Evolutionary conservation across 2,797 vertebrate genomes (phyloP).

Genomic region (Bucorvus abyssinicus): DNA sequence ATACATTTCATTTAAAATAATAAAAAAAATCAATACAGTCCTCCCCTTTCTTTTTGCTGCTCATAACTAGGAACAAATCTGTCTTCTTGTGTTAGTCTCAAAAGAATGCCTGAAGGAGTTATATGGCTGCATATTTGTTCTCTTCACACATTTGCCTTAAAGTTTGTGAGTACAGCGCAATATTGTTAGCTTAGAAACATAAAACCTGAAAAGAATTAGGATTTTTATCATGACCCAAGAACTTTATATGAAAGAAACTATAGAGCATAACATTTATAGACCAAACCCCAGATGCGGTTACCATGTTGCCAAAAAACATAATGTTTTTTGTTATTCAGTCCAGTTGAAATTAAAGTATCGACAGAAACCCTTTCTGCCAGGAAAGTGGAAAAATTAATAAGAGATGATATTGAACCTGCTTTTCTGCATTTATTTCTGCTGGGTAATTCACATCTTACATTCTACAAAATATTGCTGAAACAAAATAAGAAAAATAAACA

Average conservation of each 20-base stretch:
- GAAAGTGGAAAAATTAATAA: slow-evolving; percentile 20
- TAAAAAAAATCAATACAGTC: background rate
- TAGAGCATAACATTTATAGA: background rate
- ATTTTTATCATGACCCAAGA: background rate
- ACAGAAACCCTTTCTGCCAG: slow-evolving; percentile 10
- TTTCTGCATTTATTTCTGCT: background rate
- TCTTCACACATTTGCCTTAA: background rate
- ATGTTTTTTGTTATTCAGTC: background rate
- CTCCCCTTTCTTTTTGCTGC: background rate
- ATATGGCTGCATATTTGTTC: background rate
- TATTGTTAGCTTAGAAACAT: background rate
- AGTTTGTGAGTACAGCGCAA: background rate
- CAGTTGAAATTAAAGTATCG: slow-evolving; percentile 35
- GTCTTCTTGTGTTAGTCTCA: background rate
- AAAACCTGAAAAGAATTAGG: background rate
- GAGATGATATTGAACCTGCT: background rate
- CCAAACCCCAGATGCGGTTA: background rate
- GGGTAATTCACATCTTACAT: background rate
- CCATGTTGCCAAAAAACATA: background rate
- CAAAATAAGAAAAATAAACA: slow-evolving; percentile 7
- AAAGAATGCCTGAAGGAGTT: background rate
- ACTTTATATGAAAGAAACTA: background rate
- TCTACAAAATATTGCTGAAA: background rate
- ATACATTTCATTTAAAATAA: background rate
- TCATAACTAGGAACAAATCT: background rate